Conservation (phyloP, 2,797 vertebrate genomes). For the Rhynchotus rufescens region DNA sequence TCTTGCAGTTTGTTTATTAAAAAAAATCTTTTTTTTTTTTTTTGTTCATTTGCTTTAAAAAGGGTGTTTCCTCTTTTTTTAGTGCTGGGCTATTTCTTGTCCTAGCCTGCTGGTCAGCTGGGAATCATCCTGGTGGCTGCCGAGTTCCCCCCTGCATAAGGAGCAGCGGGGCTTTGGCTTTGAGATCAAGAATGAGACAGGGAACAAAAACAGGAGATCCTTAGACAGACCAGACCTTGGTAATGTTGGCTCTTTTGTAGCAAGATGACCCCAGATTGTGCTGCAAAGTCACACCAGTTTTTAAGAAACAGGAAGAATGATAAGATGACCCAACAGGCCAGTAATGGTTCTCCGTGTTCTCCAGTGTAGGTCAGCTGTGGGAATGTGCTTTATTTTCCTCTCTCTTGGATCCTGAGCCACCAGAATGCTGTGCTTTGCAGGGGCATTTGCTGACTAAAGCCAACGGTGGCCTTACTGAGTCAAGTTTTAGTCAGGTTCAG, state of each 20-base stretch:
- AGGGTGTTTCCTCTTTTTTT: background rate
- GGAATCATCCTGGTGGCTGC: background rate
- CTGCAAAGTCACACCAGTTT: background rate
- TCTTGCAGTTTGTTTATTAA: background rate
- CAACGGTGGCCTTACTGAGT: background rate
- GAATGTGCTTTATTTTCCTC: fast-evolving
- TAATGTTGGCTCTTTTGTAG: background rate
- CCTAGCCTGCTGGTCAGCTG: background rate
- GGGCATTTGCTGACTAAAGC: fast-evolving
- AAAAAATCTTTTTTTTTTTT: background rate
- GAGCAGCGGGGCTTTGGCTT: background rate
- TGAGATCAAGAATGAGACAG: background rate
- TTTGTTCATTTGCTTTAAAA: background rate
- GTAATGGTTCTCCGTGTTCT: fast-evolving
- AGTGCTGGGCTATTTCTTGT: background rate
- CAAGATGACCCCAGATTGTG: background rate
- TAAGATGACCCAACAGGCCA: background rate
- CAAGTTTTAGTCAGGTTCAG: background rate
- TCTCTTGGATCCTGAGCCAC: background rate
- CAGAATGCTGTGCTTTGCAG: background rate
- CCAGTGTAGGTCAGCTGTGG: background rate
- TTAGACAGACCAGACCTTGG: background rate
- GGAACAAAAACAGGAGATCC: background rate
- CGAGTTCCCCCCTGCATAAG: background rate
- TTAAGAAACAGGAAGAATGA: fast-evolving